Base-by-base conservation (phyloP, 2,888 invertebrate genomes). In the Dendrolimus pini region DNA sequence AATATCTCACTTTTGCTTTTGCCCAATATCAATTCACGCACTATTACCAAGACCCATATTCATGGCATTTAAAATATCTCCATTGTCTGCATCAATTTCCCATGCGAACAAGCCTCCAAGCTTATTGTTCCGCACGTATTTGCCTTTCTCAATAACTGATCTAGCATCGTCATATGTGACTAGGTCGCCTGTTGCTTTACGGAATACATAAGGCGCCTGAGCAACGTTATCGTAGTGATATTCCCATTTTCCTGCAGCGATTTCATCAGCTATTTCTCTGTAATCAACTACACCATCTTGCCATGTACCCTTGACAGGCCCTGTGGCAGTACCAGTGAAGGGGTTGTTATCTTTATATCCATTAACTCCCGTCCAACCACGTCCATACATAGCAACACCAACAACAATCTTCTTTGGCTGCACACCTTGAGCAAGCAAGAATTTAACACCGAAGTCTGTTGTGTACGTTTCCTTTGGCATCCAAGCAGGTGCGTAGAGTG, bases 41-140 rank as follows among this genome's bases (percentile, higher is more conserved):
- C 71, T 82, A 62, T 90, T 90, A 0, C 90, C 90, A 6, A 90
- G 74, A 12, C 88, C 90, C 76, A 85, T 80, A 61, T 90, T 90
- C 90, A 90, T 90, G 7, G 88, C 88, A 62, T 90, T 90, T 56
- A 89, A 63, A 56, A 90, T 78, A 52, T 90, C 90, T 41, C 90
- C 90, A 65, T 89, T 90, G 61, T 90, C 90, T 0, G 90, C 90
- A 55, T 90, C 90, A 1, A 90, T 82, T 72, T 90, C 90, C 90
- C 90, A 90, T 8, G 90, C 84, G 59, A 90, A 90, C 9, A 90
- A 65, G 56, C 90, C 90, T 7, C 90, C 90, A 0, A 90, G 70
- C 59, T 89, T 90, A 62, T 90, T 89, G 63, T 83, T 85, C 63
- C 89, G 82, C 13, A 88, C 90, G 62, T 90, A 90, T 65, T 90